phyloP scores from a whole-genome alignment of 2,888 invertebrate species.

The Neria commutata region DNA sequence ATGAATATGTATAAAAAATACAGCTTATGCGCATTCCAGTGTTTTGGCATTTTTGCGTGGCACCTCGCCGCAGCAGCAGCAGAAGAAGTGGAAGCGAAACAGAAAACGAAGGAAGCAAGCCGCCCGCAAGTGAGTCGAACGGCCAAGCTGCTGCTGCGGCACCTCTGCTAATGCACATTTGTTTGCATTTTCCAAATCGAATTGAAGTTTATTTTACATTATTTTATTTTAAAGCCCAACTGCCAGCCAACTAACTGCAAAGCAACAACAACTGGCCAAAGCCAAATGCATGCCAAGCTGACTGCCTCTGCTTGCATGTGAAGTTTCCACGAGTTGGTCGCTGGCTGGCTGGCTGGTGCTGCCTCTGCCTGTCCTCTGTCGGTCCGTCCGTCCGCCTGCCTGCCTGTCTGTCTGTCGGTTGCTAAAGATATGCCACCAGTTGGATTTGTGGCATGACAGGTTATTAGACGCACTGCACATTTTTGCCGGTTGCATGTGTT shows the following conservation, averaged over 20 bases:
- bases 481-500: background rate
- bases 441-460: constrained; percentile 56
- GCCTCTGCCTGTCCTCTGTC: background rate
- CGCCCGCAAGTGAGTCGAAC: too few species aligned
- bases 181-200: constrained; percentile 36
- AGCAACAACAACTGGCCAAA: constrained; percentile 6
- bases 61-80: too few species aligned
- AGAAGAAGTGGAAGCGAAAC: constrained; percentile 2
- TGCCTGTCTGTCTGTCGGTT: too few species aligned
- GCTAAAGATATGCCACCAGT: constrained; percentile 22
- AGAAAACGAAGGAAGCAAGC: too few species aligned
- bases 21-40: constrained; percentile 24
- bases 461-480: constrained; percentile 50
- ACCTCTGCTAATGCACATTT: constrained; percentile 25
- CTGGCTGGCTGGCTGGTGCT: background rate
- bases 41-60: constrained; percentile 40
- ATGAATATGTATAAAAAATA: background rate
- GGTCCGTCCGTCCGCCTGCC: too few species aligned
- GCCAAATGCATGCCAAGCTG: background rate
- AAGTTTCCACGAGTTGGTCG: constrained; percentile 11
- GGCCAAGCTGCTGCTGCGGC: constrained; percentile 2
- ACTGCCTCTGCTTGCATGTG: constrained; percentile 6
- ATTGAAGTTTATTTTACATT: too few species aligned
- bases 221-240: constrained; percentile 39
- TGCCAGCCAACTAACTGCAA: constrained; percentile 17